phyloP scores from a whole-genome alignment of 2,113 vertebrate species.

The Euleptes europaea region DNA sequence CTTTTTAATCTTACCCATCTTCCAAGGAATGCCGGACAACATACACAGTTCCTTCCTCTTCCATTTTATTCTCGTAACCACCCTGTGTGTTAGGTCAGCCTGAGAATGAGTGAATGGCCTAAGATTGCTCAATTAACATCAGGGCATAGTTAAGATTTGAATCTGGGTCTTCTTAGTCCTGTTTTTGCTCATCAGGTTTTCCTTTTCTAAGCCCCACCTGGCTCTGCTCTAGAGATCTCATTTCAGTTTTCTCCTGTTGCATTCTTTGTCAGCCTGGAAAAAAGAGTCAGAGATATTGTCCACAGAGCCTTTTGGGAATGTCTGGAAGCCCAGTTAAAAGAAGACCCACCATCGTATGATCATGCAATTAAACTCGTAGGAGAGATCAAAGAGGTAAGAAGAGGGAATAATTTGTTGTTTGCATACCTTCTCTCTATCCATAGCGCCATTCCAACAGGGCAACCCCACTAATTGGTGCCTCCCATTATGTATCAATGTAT shows the following conservation, averaged over 20 bases:
- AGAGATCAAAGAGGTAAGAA: constrained; percentile 83
- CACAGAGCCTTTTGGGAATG: constrained; percentile 97
- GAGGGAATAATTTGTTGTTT: neutral
- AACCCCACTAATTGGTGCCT: neutral
- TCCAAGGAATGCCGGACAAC: too few species aligned
- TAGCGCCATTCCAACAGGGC: too few species aligned
- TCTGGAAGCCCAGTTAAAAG: constrained; percentile 87
- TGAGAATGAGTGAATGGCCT: neutral
- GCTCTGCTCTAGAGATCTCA: constrained; percentile 18
- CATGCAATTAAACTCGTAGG: constrained; percentile 81
- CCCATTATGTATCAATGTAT: neutral
- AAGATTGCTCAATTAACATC: neutral
- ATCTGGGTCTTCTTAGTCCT: neutral
- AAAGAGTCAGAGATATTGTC: constrained; percentile 90
- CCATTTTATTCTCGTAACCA: too few species aligned
- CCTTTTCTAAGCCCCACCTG: neutral
- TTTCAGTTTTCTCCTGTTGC: constrained; percentile 5
- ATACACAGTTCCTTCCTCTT: too few species aligned
- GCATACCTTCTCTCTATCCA: neutral
- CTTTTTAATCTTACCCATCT: too few species aligned
- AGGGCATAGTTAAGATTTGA: neutral
- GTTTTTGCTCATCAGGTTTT: neutral
- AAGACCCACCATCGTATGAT: constrained; percentile 83
- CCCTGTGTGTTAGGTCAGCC: too few species aligned
- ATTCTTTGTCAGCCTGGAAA: constrained; percentile 84